Evolutionary conservation across 2,797 vertebrate species (phyloP).

Genomic region (Cynopterus sphinx): DNA sequence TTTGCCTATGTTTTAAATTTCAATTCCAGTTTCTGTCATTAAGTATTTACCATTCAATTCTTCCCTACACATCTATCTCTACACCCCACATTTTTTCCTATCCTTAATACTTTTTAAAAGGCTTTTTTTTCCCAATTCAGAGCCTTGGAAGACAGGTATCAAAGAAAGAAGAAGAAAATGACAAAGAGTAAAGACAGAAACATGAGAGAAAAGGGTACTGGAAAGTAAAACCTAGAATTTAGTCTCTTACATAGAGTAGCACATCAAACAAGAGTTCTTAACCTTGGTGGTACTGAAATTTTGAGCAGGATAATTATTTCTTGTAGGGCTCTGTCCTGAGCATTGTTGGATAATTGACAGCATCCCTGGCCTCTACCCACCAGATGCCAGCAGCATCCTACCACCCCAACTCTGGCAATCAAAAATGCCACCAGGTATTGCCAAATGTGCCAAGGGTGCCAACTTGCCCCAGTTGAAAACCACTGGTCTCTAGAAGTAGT

Average conservation of each 20-base stretch:
- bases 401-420: not conserved
- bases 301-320: not conserved
- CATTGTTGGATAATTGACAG: not conserved
- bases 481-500: not conserved
- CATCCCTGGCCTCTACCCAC: not conserved
- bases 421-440: not conserved
- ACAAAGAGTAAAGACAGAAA: not conserved
- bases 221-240: not conserved
- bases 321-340: not conserved
- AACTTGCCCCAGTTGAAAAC: not conserved
- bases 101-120: not conserved
- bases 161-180: slow-evolving; percentile 2
- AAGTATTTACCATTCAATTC: slow-evolving; percentile 8
- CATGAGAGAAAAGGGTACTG: not conserved
- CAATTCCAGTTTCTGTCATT: slow-evolving; percentile 16
- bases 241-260: not conserved
- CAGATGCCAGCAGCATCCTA: not conserved
- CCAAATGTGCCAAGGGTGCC: not conserved
- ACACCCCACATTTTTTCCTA: not conserved
- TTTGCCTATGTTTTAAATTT: not conserved
- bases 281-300: not conserved
- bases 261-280: not conserved
- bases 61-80: not conserved
- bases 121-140: not conserved
- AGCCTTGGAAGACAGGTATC: not conserved